Evolutionary conservation across 2,888 invertebrate species (phyloP).

Genomic region (Monoplex corrugatus): DNA sequence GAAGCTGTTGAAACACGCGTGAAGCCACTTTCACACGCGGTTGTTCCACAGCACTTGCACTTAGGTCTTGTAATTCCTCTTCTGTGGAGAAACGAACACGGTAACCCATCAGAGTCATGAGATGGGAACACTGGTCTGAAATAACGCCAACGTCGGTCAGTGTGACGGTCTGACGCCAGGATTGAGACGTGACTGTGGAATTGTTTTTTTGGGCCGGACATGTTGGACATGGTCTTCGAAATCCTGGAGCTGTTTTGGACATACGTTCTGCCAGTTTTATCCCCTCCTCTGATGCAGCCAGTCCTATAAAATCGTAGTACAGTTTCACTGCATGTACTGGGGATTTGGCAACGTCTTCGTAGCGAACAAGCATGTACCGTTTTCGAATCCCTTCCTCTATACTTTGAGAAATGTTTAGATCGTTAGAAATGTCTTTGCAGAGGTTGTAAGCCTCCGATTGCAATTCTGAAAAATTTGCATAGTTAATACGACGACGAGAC

Average conservation of each 20-base stretch:
- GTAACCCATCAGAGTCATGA: conserved; percentile 27
- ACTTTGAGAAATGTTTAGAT: not conserved
- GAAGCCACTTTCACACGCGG: not conserved
- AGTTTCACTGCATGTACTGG: not conserved
- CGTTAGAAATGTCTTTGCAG: not conserved
- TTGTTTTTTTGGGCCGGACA: not conserved
- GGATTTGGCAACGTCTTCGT: conserved; percentile 33
- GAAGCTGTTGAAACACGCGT: not conserved
- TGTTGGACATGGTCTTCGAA: not conserved
- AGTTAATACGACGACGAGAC: not conserved
- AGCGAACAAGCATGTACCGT: conserved; percentile 21
- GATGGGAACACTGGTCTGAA: not conserved
- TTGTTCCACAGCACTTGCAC: not conserved
- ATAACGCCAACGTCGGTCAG: not conserved
- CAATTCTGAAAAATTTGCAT: not conserved
- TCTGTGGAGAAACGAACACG: not conserved
- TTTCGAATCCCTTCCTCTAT: not conserved
- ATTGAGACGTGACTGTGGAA: not conserved
- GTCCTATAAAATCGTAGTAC: conserved; percentile 4
- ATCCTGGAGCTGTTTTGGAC: not conserved
- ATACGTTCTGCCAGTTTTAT: not conserved
- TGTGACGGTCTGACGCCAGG: not conserved
- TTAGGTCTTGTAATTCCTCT: not conserved
- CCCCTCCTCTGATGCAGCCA: not conserved
- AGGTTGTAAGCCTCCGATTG: not conserved